Evolutionary conservation across 1,140 invertebrate species (phyloP).

Genomic region (Dolichoris vasculosae): DNA sequence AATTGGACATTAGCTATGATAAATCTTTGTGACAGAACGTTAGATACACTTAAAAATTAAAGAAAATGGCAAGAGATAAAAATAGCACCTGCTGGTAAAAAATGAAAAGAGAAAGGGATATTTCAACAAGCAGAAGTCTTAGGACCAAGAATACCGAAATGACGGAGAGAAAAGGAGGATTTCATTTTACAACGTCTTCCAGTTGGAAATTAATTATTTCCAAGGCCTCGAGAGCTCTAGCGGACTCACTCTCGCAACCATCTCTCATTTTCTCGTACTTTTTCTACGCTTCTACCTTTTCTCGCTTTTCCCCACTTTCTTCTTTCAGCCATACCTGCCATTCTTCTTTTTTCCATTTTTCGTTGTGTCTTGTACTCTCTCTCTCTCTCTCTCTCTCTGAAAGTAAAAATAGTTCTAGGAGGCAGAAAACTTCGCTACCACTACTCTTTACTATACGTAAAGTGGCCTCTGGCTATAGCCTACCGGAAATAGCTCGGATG

Average conservation of each 20-base stretch:
- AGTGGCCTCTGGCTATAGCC: conserved; percentile 32
- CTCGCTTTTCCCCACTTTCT: not conserved
- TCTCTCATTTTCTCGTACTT: conserved; percentile 14
- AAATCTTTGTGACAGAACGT: not conserved
- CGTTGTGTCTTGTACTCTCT: not conserved
- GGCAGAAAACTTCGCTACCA: conserved; percentile 14
- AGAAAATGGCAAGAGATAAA: conserved; percentile 4
- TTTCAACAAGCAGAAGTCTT: not conserved
- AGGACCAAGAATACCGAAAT: conserved; percentile 4
- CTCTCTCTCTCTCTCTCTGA: not conserved
- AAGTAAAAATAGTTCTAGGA: conserved; percentile 35
- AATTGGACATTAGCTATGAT: too few species aligned
- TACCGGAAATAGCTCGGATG: conserved; percentile 36
- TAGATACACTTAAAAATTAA: not conserved
- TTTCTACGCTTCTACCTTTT: conserved; percentile 21
- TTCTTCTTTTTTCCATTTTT: not conserved
- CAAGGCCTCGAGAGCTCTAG: conserved; percentile 12
- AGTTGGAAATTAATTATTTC: conserved; percentile 58
- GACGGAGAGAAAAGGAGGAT: not conserved
- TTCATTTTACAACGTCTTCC: conserved; percentile 54
- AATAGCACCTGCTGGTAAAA: not conserved
- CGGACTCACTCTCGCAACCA: not conserved
- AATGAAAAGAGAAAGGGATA: conserved; percentile 13
- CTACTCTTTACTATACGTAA: conserved; percentile 4
- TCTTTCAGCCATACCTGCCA: not conserved